phyloP scores from a whole-genome alignment of 2,797 vertebrate genomes.

The Falco rusticolus region DNA sequence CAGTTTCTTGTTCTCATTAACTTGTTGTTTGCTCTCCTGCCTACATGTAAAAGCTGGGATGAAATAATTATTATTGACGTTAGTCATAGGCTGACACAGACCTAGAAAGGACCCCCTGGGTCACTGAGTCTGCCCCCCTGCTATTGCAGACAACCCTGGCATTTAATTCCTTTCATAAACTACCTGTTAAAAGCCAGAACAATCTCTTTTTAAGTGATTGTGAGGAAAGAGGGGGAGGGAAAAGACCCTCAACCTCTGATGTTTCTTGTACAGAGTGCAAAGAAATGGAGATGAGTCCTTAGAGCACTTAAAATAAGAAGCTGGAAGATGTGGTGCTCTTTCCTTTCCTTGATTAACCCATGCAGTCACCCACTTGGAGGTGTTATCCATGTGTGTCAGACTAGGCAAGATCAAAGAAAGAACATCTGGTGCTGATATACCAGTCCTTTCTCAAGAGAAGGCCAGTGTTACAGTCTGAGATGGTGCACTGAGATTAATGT shows the following conservation, averaged over 20 bases:
- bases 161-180: conserved; percentile 49
- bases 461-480: too few species aligned
- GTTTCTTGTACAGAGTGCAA: neutral
- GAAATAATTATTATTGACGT: conserved; percentile 19
- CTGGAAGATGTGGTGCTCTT: neutral
- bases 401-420: neutral
- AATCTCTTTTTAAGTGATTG: conserved; percentile 1
- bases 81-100: conserved; percentile 35
- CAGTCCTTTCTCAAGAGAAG: neutral
- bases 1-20: conserved; percentile 41
- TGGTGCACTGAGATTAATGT: neutral
- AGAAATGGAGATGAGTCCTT: neutral
- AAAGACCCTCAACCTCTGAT: neutral
- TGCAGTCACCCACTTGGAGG: neutral
- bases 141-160: neutral
- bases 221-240: neutral
- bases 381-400: neutral
- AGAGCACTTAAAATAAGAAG: neutral
- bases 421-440: neutral
- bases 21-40: conserved; percentile 41
- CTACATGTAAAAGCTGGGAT: neutral
- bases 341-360: neutral
- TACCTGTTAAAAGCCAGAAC: conserved; percentile 16
- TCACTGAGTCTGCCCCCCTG: neutral
- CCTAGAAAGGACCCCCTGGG: neutral